These are phyloP conservation scores for Dysidea cf. avara DNA, from an alignment of 37 sponge, comb jelly and placozoan species.

Conservation along the genomic window DNA sequence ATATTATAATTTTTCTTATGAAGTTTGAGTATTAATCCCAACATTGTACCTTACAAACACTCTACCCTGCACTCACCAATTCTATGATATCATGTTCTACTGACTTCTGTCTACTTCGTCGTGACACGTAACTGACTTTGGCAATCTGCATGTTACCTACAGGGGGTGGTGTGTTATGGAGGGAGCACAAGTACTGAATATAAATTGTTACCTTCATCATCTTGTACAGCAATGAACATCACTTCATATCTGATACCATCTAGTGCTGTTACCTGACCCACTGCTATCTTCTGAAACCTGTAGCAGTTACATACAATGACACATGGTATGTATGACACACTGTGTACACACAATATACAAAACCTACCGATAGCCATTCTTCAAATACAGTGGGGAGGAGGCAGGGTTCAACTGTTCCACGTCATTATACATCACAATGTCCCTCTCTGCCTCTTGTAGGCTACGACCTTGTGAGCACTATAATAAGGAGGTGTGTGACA, in stretches of 20 bases:
- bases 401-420: constrained; percentile 3
- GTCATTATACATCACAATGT: constrained; percentile 32
- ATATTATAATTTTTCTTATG: too few species aligned
- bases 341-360: not conserved
- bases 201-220: constrained; percentile 9
- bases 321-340: constrained; percentile 14
- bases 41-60: too few species aligned
- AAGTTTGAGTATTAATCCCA: too few species aligned
- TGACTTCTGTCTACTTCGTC: too few species aligned
- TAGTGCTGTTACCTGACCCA: constrained; percentile 30
- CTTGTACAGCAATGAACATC: constrained; percentile 50
- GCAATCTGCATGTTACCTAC: not conserved
- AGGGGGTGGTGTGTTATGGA: not conserved
- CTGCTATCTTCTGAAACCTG: constrained; percentile 54
- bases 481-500: not conserved
- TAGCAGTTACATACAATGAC: constrained; percentile 13
- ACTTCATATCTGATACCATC: constrained; percentile 34
- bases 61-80: not conserved
- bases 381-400: too few species aligned
- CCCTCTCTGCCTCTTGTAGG: constrained; percentile 7
- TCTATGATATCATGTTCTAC: not conserved
- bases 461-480: constrained; percentile 37
- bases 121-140: not conserved
- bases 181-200: not conserved
- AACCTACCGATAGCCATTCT: too few species aligned